Evolutionary conservation across 2,888 invertebrate species (phyloP), one percentile per base, ranked within the genome.

Genomic region (Anarsia innoxiella): DNA sequence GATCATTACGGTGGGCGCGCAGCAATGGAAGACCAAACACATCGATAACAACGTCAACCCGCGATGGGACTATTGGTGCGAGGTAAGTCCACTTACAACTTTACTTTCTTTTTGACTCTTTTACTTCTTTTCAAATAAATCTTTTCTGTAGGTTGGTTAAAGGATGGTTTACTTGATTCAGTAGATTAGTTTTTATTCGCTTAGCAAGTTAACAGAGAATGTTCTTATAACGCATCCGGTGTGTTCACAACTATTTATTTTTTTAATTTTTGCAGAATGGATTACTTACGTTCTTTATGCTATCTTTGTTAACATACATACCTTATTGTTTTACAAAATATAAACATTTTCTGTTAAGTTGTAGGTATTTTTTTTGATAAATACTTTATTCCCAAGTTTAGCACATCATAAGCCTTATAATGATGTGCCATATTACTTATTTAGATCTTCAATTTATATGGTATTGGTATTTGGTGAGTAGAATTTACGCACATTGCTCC

Each of bases 21-120:
- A 97, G 78, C 92, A 93, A 71, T 97, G 94, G 84, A 92, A 93
- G 72, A 99, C 99, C 0, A 93, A 95, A 75, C 95, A 94, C 25
- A 96, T 99, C 53, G 93, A 96, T 68, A 97, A 96, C 72, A 93
- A 93, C 47, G 89, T 99, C 15, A 94, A 96, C 86, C 99, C 99
- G 3, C 93, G 94, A 52, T 99, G 99, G 98, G 96, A 99, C 77
- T 96, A 88, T 77, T 96, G 95, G 91, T 99, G 97, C 71, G 99
- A 99, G 95, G 97, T 97, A 49, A 64, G 76, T 10, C 15, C 1
- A 25, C 33, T 39, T 23, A 42, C 35, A 23, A 36, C 32, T 28
- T 35, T 33, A 44, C 34, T 28, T 27, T 41, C 41, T 31, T 41
- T 37, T 40, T 42, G 30, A 33, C n/a, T 36, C 49, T 45, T 43